Conservation (phyloP, 2,113 vertebrate genomes). For the Actenoides hombroni region DNA sequence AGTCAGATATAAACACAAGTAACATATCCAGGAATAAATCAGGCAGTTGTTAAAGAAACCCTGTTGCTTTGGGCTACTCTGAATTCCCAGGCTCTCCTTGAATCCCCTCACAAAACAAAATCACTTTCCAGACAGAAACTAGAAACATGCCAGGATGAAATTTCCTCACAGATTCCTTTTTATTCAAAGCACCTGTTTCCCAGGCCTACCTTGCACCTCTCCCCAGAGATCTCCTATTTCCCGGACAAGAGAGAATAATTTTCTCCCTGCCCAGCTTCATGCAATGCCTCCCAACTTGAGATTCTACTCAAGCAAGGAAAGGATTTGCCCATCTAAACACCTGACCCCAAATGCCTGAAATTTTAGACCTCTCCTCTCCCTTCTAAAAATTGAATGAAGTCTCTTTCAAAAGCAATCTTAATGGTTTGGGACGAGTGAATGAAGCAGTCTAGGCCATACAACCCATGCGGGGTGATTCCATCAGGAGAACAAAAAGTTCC, state of each 20-base stretch:
- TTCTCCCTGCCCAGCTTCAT: background rate
- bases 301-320: background rate
- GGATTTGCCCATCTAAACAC: background rate
- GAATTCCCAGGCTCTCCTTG: background rate
- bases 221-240: background rate
- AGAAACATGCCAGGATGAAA: background rate
- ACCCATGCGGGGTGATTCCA: background rate
- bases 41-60: background rate
- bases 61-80: background rate
- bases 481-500: background rate
- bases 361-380: background rate
- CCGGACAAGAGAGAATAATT: background rate
- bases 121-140: background rate
- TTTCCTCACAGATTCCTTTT: background rate
- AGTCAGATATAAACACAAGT: background rate
- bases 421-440: background rate
- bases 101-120: background rate
- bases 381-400: background rate
- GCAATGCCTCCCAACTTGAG: background rate
- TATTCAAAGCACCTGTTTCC: background rate
- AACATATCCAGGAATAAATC: slow-evolving; percentile 33
- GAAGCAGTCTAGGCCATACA: background rate
- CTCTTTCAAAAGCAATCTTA: background rate
- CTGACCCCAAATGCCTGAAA: background rate
- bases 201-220: background rate